Evolutionary conservation across 2,888 invertebrate species (phyloP), one percentile per base, ranked within the genome.

Genomic region (Dryocosmus kuriphilus): DNA sequence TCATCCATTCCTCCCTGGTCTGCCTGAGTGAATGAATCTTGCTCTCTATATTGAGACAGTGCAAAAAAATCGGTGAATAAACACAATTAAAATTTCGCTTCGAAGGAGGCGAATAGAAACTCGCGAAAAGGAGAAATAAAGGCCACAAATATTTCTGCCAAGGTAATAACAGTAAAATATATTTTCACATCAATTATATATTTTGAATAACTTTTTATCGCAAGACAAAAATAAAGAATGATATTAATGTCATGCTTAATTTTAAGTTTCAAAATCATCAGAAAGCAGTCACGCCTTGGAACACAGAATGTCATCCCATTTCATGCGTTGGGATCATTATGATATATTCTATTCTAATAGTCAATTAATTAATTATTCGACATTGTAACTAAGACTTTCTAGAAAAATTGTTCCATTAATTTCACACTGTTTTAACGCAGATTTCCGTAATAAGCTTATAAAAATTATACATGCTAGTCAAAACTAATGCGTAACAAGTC

Each of bases 1-100:
- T 51, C 51, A 51, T 51, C 51, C 51, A 51, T 51, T 51, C 51
- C 51, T 51, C 51, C n/a, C 51, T 51, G 8, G n/a, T 8, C 51
- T 51, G 51, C n/a, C 51, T 51, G n/a, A 51, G 51, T 51, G 51
- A 51, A 51, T 51, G 51, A 51, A n/a, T n/a, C 51, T n/a, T n/a
- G 51, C 51, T 51, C n/a, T n/a, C 51, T 51, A n/a, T 51, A n/a
- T 51, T 2, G 51, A 51, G 51, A 51, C n/a, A 8, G 51, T 51
- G 51, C 5, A 4, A 51, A 51, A 51, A 51, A 51, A 51, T 51
- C n/a, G 0, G 51, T n/a, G 51, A n/a, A 51, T 51, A 51, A 51
- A n/a, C 8, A 51, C 1, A 51, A 7, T 51, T 8, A n/a, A 51
- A 51, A 51, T 51, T 51, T 19, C n/a, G 7, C 8, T n/a, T n/a